phyloP scores from a whole-genome alignment of 2,797 vertebrate genomes.

The Coccyzus lansbergi region DNA sequence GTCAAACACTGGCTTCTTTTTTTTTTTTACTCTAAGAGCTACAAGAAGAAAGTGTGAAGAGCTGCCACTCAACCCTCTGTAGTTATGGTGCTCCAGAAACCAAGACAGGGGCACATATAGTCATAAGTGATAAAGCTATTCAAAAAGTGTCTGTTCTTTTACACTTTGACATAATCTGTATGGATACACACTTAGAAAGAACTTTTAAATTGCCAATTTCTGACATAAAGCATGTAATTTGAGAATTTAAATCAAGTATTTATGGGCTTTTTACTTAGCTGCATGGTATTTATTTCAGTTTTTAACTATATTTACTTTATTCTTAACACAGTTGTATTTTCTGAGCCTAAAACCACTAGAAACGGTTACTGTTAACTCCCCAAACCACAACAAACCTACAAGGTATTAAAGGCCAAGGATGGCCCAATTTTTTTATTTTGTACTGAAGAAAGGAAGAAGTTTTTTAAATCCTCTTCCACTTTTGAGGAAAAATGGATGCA shows the following conservation, averaged over 20 bases:
- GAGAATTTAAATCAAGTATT: background rate
- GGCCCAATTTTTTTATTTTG: background rate
- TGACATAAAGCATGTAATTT: background rate
- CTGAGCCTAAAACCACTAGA: background rate
- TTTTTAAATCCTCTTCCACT: background rate
- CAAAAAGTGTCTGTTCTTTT: background rate
- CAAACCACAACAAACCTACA: background rate
- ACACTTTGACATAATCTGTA: background rate
- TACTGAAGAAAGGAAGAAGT: background rate
- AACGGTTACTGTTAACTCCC: background rate
- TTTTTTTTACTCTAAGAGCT: background rate
- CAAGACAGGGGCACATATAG: fast-evolving
- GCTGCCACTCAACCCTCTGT: background rate
- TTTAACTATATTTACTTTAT: background rate
- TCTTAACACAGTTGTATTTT: background rate
- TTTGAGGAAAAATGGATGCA: background rate
- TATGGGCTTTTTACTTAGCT: background rate
- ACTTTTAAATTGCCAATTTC: background rate
- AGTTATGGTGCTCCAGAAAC: background rate
- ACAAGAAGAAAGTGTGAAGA: background rate
- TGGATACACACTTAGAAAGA: background rate
- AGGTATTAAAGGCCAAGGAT: background rate
- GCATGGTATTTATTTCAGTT: background rate
- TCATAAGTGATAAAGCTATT: background rate
- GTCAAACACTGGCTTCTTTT: background rate